A percentile compares a stretch with the other conserved stretches of the same genome.
Conservation (phyloP, 2,113 vertebrate genomes). For the Apodemus sylvaticus region DNA sequence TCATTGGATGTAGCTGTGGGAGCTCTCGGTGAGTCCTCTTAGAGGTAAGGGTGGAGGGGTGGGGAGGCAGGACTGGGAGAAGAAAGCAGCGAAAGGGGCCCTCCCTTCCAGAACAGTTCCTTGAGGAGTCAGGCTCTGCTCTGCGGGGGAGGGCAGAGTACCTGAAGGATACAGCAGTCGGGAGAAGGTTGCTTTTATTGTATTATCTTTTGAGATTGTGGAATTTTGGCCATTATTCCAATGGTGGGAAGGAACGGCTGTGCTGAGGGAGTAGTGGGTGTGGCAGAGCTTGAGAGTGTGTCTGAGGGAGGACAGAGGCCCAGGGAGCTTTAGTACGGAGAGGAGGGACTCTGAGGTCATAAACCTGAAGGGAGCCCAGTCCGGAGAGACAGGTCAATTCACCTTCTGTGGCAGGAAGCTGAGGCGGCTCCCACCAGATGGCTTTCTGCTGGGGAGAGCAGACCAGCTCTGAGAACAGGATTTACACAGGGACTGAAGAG, state of each 20-base stretch:
- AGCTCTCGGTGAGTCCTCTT: neutral
- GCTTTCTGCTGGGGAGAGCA: neutral
- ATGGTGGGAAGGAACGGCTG: neutral
- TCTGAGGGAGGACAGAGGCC: neutral
- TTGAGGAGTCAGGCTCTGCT: neutral
- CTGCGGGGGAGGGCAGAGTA: neutral
- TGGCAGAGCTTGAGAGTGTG: neutral
- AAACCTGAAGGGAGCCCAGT: neutral
- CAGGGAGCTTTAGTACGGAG: neutral
- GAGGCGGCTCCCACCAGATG: neutral
- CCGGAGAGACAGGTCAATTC: neutral
- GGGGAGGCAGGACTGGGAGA: neutral
- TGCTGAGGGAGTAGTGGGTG: neutral
- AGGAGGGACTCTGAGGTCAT: neutral
- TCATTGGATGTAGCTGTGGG: neutral
- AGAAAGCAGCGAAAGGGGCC: neutral
- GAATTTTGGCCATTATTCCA: neutral
- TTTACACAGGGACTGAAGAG: neutral
- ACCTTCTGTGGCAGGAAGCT: neutral
- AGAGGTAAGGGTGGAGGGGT: neutral
- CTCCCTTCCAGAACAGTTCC: neutral
- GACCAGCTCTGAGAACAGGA: neutral
- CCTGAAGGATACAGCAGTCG: neutral
- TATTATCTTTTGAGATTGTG: neutral
- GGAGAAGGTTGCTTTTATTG: neutral